Evolutionary conservation across 2,888 invertebrate species (phyloP).

Genomic region (Halocaridina rubra): DNA sequence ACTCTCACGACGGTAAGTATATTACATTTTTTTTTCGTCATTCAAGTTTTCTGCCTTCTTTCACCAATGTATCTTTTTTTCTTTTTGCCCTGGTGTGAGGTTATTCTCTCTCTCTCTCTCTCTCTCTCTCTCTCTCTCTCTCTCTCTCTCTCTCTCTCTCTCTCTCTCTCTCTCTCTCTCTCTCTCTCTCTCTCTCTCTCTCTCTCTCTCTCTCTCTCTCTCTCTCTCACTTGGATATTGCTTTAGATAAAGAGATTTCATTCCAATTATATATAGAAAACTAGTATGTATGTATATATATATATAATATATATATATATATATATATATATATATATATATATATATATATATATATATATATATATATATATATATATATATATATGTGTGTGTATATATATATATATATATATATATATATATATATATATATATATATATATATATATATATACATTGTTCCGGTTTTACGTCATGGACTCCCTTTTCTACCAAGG

Average conservation of each 20-base stretch:
- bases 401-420: conserved; percentile 17
- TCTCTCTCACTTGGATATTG: not conserved
- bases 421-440: conserved; percentile 27
- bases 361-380: conserved; percentile 27
- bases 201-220: not conserved
- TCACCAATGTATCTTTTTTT: too few species aligned
- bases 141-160: not conserved
- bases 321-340: conserved; percentile 19
- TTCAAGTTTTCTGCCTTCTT: too few species aligned
- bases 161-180: not conserved
- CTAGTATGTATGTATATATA: conserved; percentile 17
- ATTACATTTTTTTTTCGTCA: too few species aligned
- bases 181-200: not conserved
- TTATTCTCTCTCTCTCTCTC: not conserved
- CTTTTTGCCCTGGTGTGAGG: too few species aligned
- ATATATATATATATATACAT: conserved; percentile 14
- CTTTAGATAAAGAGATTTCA: too few species aligned
- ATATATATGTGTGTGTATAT: conserved; percentile 5
- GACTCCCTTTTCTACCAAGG: too few species aligned
- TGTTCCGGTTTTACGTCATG: too few species aligned
- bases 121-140: not conserved
- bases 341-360: conserved; percentile 24
- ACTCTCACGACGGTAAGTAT: conserved; percentile 84
- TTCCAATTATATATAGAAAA: not conserved
- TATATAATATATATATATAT: conserved; percentile 35